Evolutionary conservation across 2,797 vertebrate genomes (phyloP).

Genomic region (Enteromius thamalakanensis): DNA sequence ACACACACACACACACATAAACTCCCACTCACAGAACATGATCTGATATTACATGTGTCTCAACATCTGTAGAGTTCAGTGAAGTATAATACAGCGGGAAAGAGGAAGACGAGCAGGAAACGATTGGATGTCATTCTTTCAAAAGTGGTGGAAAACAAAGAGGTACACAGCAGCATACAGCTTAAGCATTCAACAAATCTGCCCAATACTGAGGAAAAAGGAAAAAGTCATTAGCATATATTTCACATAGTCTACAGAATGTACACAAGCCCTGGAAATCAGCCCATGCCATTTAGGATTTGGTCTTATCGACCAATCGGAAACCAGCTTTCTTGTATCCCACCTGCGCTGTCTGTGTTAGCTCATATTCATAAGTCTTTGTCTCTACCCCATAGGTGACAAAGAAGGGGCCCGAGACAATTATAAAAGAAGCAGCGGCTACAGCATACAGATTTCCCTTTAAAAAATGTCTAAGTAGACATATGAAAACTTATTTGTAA

Average conservation of each 20-base stretch:
- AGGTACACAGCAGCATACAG: constrained; percentile 42
- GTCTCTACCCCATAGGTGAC: constrained; percentile 25
- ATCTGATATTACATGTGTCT: constrained; percentile 19
- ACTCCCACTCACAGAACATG: constrained; percentile 12
- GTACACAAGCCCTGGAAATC: constrained; percentile 38
- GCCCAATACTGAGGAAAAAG: constrained; percentile 31
- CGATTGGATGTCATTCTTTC: constrained; percentile 21
- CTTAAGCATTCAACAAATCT: constrained; percentile 34
- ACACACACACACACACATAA: constrained; percentile 27
- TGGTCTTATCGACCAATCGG: background rate
- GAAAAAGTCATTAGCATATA: constrained; percentile 39
- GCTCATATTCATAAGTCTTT: constrained; percentile 9
- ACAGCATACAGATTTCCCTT: constrained; percentile 39
- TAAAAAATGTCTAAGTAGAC: constrained; percentile 42
- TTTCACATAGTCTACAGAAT: constrained; percentile 42
- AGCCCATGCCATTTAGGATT: background rate
- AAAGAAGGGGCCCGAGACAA: constrained; percentile 3
- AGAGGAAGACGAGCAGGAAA: constrained; percentile 45
- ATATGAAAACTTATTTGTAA: constrained; percentile 35
- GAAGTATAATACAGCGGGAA: constrained; percentile 34
- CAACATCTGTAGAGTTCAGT: constrained; percentile 10
- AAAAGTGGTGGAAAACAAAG: background rate
- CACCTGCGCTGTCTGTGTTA: background rate
- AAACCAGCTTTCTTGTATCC: background rate
- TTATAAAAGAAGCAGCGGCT: constrained; percentile 35